A percentile compares a stretch with the other conserved stretches of the same genome.
phyloP scores from a whole-genome alignment of 2,797 vertebrate genomes.

The Manis pentadactyla region DNA sequence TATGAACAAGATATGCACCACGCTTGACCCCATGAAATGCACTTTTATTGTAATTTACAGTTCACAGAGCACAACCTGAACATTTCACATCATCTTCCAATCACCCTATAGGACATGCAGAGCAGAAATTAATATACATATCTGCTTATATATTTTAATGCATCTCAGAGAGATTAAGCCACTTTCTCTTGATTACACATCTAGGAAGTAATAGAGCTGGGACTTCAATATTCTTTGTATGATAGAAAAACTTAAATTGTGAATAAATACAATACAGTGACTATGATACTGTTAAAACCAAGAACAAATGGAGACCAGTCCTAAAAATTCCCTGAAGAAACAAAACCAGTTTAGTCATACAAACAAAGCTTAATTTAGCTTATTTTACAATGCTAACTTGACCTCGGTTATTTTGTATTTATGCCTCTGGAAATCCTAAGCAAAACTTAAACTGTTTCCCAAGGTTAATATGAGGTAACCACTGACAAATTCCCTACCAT shows the following conservation, averaged over 20 bases:
- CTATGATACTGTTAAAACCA: too few relatives aligned
- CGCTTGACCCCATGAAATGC: not conserved
- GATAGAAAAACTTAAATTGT: not conserved
- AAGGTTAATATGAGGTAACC: too few relatives aligned
- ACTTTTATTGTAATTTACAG: not conserved
- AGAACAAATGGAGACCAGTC: too few relatives aligned
- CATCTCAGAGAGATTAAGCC: not conserved
- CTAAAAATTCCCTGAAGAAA: too few relatives aligned
- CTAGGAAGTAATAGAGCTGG: not conserved
- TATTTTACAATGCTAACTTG: too few relatives aligned
- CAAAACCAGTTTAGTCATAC: too few relatives aligned
- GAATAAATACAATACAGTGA: not conserved
- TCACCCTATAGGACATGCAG: not conserved
- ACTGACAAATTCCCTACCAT: too few relatives aligned
- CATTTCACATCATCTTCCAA: not conserved
- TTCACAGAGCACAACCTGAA: not conserved
- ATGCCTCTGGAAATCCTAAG: too few relatives aligned
- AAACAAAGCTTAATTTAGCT: too few relatives aligned
- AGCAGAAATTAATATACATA: not conserved
- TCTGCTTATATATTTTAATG: not conserved
- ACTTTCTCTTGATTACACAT: not conserved
- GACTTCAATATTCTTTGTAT: not conserved
- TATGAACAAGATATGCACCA: accelerated
- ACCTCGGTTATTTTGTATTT: too few relatives aligned
- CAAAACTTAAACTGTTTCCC: too few relatives aligned